Conservation (phyloP, 2,797 vertebrate species). For the Schizopygopsis malacanthus region DNA sequence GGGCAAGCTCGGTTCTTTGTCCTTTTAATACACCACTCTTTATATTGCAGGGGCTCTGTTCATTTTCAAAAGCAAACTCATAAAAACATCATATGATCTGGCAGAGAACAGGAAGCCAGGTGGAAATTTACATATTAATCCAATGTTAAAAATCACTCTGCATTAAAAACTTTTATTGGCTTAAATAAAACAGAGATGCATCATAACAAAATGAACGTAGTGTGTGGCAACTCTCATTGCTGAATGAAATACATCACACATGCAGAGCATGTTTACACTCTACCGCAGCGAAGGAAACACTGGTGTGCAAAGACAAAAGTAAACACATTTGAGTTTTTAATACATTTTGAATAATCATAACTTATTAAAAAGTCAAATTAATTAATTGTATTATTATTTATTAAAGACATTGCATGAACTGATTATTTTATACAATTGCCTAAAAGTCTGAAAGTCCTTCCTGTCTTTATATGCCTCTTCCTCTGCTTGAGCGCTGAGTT, state of each 20-base stretch:
- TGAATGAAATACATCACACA: conserved; percentile 5
- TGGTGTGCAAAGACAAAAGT: not conserved
- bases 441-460: conserved; percentile 43
- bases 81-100: conserved; percentile 82
- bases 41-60: conserved; percentile 70
- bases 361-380: not conserved
- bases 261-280: conserved; percentile 62
- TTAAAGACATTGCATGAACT: not conserved
- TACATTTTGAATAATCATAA: not conserved
- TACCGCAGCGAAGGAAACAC: conserved; percentile 33
- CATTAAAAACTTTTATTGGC: conserved; percentile 79
- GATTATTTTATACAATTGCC: conserved; percentile 4
- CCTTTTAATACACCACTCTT: conserved; percentile 72
- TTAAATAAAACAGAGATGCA: conserved; percentile 81
- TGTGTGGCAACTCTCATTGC: conserved; percentile 26
- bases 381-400: no score
- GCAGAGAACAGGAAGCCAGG: conserved; percentile 72
- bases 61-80: conserved; percentile 83
- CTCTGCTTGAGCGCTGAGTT: conserved; percentile 30
- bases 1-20: conserved; percentile 67
- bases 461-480: conserved; percentile 43
- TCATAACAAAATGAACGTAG: conserved; percentile 75
- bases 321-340: conserved; percentile 4
- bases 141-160: conserved; percentile 79
- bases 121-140: conserved; percentile 84